A percentile compares a stretch with the other conserved stretches of the same genome.
These are phyloP conservation scores for Drosophila oshimai DNA, from an alignment of 1,140 invertebrate species.

Conservation along the genomic window DNA sequence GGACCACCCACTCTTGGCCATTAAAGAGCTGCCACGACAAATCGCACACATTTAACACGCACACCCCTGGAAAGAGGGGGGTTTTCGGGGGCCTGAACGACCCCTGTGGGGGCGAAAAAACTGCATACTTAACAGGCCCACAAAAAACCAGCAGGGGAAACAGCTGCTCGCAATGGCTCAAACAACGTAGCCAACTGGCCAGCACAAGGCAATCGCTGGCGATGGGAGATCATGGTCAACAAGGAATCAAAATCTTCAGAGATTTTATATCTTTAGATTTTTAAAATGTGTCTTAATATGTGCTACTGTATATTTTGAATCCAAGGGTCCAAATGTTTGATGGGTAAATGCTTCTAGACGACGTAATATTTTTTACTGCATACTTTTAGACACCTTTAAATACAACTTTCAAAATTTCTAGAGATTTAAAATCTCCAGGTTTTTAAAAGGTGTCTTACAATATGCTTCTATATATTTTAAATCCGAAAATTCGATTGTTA, in stretches of 20 bases:
- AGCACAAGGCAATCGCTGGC: constrained; percentile 23
- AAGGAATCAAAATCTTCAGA: not conserved
- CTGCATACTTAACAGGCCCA: constrained; percentile 74
- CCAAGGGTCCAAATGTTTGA: no score
- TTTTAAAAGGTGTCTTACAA: no score
- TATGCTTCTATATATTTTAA: no score
- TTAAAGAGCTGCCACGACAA: constrained; percentile 76
- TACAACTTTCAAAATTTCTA: no score
- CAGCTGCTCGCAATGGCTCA: constrained; percentile 68
- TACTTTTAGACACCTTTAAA: no score
- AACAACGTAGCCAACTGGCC: constrained; percentile 57
- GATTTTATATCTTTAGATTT: not conserved
- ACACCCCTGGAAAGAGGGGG: constrained; percentile 23
- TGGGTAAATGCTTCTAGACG: no score
- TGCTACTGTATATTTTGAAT: no score
- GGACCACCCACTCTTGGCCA: constrained; percentile 48
- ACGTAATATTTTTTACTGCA: no score
- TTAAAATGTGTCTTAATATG: no score
- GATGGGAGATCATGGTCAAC: constrained; percentile 22
- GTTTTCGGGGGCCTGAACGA: not conserved
- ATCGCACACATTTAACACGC: constrained; percentile 77
- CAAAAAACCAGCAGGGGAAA: constrained; percentile 61
- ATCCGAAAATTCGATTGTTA: no score
- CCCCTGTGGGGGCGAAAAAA: constrained; percentile 58
- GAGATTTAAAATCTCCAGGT: no score